Evolutionary conservation across 1,140 invertebrate species (phyloP).

Genomic region (Aleiodes sp.): DNA sequence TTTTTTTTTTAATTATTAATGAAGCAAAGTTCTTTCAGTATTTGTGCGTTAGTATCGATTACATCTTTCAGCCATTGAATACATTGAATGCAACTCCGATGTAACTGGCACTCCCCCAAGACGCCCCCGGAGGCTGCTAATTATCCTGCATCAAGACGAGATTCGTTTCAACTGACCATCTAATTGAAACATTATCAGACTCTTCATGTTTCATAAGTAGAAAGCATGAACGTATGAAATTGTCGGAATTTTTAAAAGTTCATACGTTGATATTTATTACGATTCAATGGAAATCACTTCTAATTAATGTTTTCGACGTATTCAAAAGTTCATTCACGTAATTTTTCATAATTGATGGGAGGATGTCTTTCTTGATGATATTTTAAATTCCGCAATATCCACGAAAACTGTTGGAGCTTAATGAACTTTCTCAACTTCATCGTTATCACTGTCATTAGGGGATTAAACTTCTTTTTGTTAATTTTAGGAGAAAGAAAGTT

Average conservation of each 20-base stretch:
- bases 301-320: too few species aligned
- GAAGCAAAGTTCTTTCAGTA: neutral
- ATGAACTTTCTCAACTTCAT: too few species aligned
- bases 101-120: neutral
- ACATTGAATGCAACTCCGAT: neutral
- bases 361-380: too few species aligned
- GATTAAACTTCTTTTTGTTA: too few species aligned
- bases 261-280: neutral
- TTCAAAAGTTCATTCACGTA: too few species aligned
- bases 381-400: too few species aligned
- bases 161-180: conserved; percentile 9
- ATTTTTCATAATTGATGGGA: too few species aligned
- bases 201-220: neutral
- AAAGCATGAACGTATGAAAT: neutral
- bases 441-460: too few species aligned
- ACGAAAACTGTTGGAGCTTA: too few species aligned
- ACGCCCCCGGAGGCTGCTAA: neutral
- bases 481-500: too few species aligned
- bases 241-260: neutral
- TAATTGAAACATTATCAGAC: conserved; percentile 40
- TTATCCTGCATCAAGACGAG: neutral
- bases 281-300: too few species aligned
- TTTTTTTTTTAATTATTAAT: neutral
- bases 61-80: neutral
- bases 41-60: neutral